phyloP scores from a whole-genome alignment of 2,113 vertebrate species.

The Limanda limanda region DNA sequence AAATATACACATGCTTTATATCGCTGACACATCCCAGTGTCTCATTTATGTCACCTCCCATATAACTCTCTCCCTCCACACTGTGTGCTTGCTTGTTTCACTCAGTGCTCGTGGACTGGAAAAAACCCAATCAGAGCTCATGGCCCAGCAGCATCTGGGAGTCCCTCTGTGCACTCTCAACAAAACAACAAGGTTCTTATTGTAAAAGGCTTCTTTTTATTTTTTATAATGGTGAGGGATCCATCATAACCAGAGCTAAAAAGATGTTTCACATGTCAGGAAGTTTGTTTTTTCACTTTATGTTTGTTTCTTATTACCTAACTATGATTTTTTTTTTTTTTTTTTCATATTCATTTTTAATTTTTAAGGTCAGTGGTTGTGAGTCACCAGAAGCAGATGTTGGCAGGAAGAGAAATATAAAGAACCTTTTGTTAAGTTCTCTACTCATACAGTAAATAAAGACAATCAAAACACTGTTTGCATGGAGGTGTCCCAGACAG shows the following conservation, averaged over 20 bases:
- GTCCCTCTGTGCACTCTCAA: slow-evolving; percentile 4
- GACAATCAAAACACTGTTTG: slow-evolving; percentile 47
- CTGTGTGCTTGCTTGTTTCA: not conserved
- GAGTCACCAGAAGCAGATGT: slow-evolving; percentile 21
- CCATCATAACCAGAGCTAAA: slow-evolving; percentile 13
- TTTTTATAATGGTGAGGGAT: slow-evolving; percentile 4
- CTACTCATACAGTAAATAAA: not conserved
- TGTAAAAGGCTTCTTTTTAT: slow-evolving; percentile 12
- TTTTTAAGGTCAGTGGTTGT: not conserved
- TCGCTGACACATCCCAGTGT: not conserved
- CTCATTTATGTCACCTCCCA: slow-evolving; percentile 3
- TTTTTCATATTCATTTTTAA: too few relatives aligned
- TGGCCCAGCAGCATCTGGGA: slow-evolving; percentile 36
- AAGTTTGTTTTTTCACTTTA: slow-evolving; percentile 2
- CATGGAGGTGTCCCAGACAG: slow-evolving; percentile 8
- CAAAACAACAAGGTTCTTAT: slow-evolving; percentile 38
- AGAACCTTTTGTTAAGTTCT: not conserved
- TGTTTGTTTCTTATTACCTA: slow-evolving; percentile 18
- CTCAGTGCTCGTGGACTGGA: slow-evolving; percentile 9
- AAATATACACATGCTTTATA: slow-evolving; percentile 4
- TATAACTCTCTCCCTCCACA: not conserved
- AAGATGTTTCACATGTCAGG: slow-evolving; percentile 6
- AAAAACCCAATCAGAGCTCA: slow-evolving; percentile 7
- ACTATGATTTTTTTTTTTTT: not conserved
- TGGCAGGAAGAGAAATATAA: not conserved